A percentile compares a stretch with the other conserved stretches of the same genome.
Evolutionary conservation across 2,113 vertebrate species (phyloP).

Genomic region (Suncus etruscus): DNA sequence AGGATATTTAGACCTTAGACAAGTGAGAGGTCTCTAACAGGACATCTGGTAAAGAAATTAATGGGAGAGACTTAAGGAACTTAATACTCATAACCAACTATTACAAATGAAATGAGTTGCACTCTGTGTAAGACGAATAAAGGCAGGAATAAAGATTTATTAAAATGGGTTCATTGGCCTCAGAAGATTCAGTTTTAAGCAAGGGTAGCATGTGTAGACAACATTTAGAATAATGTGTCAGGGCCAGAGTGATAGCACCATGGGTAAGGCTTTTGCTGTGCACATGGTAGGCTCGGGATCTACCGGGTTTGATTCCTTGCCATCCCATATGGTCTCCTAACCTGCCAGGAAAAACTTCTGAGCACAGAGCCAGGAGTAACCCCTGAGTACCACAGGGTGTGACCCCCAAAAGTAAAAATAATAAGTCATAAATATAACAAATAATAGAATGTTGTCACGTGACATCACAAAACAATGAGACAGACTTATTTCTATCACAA

Average conservation of each 20-base stretch:
- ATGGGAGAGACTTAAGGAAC: neutral
- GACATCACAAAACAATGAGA: neutral
- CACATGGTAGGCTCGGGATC: too few species aligned
- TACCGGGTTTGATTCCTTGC: too few species aligned
- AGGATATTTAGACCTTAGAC: neutral
- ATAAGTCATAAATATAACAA: neutral
- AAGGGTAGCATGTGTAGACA: neutral
- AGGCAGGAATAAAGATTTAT: neutral
- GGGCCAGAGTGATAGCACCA: too few species aligned
- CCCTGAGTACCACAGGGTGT: too few species aligned
- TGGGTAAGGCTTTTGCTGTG: too few species aligned
- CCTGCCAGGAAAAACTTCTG: too few species aligned
- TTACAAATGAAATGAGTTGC: neutral
- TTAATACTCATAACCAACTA: neutral
- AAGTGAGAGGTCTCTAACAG: neutral
- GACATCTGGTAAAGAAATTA: neutral
- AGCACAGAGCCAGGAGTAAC: too few species aligned
- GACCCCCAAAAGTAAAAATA: too few species aligned
- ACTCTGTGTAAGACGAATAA: neutral
- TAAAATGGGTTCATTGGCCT: neutral
- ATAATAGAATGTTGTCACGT: neutral
- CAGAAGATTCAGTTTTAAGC: conserved; percentile 36
- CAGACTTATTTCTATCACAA: neutral
- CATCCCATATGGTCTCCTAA: too few species aligned
- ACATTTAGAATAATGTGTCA: neutral